Evolutionary conservation across 2,888 invertebrate genomes (phyloP).

Genomic region (Ecliptopera silaceata): DNA sequence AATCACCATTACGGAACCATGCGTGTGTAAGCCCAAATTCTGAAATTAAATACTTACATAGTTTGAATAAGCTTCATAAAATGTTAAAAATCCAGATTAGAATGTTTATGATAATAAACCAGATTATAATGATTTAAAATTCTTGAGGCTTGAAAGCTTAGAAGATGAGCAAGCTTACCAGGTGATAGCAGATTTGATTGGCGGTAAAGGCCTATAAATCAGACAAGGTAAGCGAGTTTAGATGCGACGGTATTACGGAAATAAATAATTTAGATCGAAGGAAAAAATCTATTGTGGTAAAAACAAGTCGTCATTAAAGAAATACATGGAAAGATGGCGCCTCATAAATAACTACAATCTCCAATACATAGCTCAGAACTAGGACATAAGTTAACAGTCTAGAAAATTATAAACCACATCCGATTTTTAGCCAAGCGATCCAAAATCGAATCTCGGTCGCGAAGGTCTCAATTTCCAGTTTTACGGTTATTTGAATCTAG

Average conservation of each 20-base stretch:
- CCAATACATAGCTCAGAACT: too few species aligned
- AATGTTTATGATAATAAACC: neutral
- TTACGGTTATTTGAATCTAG: constrained; percentile 25
- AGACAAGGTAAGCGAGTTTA: neutral
- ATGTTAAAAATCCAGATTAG: neutral
- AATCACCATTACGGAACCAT: constrained; percentile 21
- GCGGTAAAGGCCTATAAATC: neutral
- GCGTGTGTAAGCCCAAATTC: constrained; percentile 5
- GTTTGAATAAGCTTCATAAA: neutral
- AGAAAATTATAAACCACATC: constrained; percentile 15
- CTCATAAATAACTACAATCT: too few species aligned
- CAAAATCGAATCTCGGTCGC: constrained; percentile 27
- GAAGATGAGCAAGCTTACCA: neutral
- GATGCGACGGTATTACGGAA: neutral
- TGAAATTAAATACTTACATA: constrained; percentile 15
- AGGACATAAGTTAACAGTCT: constrained; percentile 8
- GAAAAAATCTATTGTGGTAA: neutral
- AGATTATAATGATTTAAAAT: neutral
- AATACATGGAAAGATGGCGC: neutral
- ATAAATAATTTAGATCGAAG: neutral
- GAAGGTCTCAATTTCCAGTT: constrained; percentile 28
- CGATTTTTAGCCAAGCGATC: constrained; percentile 12
- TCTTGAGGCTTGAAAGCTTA: neutral
- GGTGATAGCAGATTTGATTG: neutral
- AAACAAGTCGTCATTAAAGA: neutral